phyloP scores from a whole-genome alignment of 2,113 vertebrate species.

The Thunnus thynnus region DNA sequence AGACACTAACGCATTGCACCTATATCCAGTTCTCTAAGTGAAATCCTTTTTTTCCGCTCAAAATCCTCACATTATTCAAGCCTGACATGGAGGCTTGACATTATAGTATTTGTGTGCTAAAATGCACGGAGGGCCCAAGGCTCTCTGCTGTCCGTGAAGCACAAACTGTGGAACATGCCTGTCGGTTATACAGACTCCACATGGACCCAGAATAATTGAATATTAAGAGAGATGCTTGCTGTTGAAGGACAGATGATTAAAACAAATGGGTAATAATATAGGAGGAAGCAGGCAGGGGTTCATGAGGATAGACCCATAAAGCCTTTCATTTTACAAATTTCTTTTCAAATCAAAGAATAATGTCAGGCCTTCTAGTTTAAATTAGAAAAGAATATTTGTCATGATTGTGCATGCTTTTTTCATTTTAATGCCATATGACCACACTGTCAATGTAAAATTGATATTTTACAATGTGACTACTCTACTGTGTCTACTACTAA shows the following conservation, averaged over 20 bases:
- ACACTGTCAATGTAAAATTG: too few relatives aligned
- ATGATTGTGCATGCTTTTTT: too few relatives aligned
- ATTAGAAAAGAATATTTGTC: too few relatives aligned
- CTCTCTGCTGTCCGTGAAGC: not conserved
- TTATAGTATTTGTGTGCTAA: too few relatives aligned
- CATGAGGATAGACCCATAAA: not conserved
- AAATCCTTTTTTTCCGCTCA: not conserved
- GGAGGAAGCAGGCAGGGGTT: not conserved
- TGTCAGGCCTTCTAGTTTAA: too few relatives aligned
- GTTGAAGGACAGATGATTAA: too few relatives aligned
- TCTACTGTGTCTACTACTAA: too few relatives aligned
- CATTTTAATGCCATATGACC: too few relatives aligned
- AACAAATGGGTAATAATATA: not conserved
- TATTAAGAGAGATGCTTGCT: too few relatives aligned
- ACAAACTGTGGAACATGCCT: not conserved
- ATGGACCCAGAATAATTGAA: not conserved
- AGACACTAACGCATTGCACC: not conserved
- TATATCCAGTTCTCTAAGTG: not conserved
- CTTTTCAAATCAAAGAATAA: too few relatives aligned
- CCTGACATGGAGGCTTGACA: not conserved
- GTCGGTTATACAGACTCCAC: not conserved
- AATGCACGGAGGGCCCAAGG: not conserved
- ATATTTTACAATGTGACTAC: too few relatives aligned
- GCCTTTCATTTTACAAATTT: not conserved
- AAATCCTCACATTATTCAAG: not conserved